Percentiles rank a stretch among this genome's conserved stretches.
phyloP scores from a whole-genome alignment of 2,797 vertebrate species.

The Poecile montanus region DNA sequence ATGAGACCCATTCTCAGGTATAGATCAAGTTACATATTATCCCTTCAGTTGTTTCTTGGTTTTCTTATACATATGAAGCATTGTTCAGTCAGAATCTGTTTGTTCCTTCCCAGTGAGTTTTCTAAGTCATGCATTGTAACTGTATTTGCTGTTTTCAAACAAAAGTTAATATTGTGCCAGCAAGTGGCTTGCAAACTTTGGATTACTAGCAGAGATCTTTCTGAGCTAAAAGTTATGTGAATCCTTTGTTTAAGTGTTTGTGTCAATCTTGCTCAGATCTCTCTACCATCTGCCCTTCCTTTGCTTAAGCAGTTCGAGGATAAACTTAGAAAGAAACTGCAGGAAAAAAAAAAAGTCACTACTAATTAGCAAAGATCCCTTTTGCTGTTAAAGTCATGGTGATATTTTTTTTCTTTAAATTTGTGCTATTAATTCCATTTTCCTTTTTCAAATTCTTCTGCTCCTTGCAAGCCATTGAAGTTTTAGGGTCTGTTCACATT shows the following conservation, averaged over 20 bases:
- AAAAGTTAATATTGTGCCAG: neutral
- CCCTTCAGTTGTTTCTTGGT: neutral
- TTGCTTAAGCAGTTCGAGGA: neutral
- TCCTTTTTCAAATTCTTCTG: neutral
- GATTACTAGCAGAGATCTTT: neutral
- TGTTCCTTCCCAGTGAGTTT: neutral
- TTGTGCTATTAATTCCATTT: neutral
- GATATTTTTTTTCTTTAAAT: neutral
- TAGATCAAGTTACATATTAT: neutral
- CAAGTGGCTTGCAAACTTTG: neutral
- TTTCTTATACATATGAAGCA: neutral
- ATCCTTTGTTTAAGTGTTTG: neutral
- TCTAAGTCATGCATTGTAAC: neutral
- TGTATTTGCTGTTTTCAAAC: neutral
- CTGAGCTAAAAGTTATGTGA: neutral
- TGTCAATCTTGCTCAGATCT: neutral
- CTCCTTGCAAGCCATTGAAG: neutral
- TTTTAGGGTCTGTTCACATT: neutral
- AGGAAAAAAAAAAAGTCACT: neutral
- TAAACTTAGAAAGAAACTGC: neutral
- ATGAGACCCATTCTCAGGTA: constrained; percentile 94
- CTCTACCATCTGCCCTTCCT: neutral
- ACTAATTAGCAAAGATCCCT: neutral
- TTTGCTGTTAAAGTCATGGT: neutral
- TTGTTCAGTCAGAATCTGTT: neutral